Percentiles rank a stretch among this genome's conserved stretches.
phyloP scores from a whole-genome alignment of 2,113 vertebrate genomes.

The Pantherophis guttatus region DNA sequence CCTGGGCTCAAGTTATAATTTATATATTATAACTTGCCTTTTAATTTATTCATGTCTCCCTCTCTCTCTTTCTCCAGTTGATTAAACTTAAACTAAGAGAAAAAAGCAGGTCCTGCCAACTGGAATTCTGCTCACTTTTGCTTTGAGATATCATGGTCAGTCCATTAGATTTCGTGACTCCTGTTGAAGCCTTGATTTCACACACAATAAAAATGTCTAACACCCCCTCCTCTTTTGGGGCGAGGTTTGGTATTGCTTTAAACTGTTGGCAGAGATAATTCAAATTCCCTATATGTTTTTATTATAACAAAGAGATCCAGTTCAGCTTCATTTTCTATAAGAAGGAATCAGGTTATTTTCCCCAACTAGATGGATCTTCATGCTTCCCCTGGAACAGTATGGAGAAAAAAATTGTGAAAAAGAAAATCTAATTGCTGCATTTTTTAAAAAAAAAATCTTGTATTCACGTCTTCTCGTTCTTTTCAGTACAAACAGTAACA shows the following conservation, averaged over 20 bases:
- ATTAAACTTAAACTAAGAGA: neutral
- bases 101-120: neutral
- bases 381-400: neutral
- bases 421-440: neutral
- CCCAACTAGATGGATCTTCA: neutral
- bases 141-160: too few relatives aligned
- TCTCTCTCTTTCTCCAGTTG: neutral
- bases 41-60: neutral
- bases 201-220: neutral
- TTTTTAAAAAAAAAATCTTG: neutral
- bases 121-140: neutral
- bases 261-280: neutral
- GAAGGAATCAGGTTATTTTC: neutral
- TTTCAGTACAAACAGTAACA: neutral
- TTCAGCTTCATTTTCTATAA: neutral
- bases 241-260: neutral
- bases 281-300: neutral
- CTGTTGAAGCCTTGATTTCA: neutral
- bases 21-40: neutral
- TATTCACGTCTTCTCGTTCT: neutral
- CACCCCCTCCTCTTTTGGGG: fast-evolving
- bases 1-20: neutral
- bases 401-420: neutral
- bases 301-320: too few relatives aligned
- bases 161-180: neutral